Evolutionary conservation across 2,888 invertebrate species (phyloP), one percentile per base, ranked within the genome.

Genomic region (Drosophila algonquin): DNA sequence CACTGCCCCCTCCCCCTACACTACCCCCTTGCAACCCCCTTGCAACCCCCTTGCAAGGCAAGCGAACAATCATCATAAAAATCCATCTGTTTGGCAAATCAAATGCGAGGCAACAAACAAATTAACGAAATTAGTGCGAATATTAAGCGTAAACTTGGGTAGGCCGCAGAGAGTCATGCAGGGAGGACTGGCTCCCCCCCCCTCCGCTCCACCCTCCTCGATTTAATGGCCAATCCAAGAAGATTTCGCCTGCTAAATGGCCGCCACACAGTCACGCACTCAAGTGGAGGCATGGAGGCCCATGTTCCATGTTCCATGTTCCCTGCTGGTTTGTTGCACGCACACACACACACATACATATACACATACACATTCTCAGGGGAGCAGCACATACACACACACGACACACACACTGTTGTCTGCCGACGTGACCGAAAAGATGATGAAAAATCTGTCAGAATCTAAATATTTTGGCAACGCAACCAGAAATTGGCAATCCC

Each of bases 171-270:
- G 40, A 14, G 6, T 40, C 5, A 14, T 14, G n/a, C n/a, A 18
- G 18, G 18, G 18, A 18, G 18, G 18, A 18, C 18, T 18, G 18
- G 1, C 18, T 18, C 24, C 10, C 21, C 7, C 46, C 24, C 0
- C 1, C 24, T 1, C 24, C 5, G 0, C 47, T 21, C 40, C 32
- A n/a, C n/a, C 3, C 32, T 10, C 3, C 27, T 45, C n/a, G 27
- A 56, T 56, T 65, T 73, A 76, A 80, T 76, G 69, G 72, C 63
- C 77, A 80, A 74, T 77, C 67, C 77, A 75, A 76, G 63, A 54
- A 16, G 4, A 16, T 30, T 12, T 32, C 71, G 14, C 14, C 24
- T 18, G n/a, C 45, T 63, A 65, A 65, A 58, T 57, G 72, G 72
- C 48, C 55, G 56, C 40, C 32, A 21, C 21, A 47, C 55, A 72